phyloP scores from a whole-genome alignment of 1,140 invertebrate genomes.

The Drosophila ogumai region DNA sequence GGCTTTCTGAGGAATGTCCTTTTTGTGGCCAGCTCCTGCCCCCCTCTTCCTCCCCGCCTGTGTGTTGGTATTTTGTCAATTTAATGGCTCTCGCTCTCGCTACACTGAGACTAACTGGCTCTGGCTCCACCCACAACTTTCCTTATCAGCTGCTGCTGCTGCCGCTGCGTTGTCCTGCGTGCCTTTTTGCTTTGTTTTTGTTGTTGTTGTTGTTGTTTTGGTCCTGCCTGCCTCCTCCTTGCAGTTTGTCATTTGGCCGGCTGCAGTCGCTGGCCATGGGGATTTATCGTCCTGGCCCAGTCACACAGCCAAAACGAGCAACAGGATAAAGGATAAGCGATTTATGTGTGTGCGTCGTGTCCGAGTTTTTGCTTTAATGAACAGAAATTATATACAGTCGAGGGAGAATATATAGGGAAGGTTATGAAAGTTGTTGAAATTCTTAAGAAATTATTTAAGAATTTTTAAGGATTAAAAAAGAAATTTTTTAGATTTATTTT shows the following conservation, averaged over 20 bases:
- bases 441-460: neutral
- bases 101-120: conserved; percentile 61
- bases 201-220: conserved; percentile 17
- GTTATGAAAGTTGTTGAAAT: neutral
- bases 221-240: conserved; percentile 66
- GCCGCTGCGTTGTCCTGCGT: conserved; percentile 65
- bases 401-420: conserved; percentile 10
- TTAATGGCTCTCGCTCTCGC: conserved; percentile 71
- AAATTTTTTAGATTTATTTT: neutral
- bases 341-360: conserved; percentile 73
- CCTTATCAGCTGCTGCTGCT: conserved; percentile 56
- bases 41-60: conserved; percentile 4
- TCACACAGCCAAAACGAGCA: conserved; percentile 48
- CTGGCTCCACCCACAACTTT: conserved; percentile 24
- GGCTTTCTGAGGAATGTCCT: conserved; percentile 81
- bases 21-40: conserved; percentile 61
- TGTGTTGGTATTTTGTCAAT: conserved; percentile 82
- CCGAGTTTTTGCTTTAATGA: conserved; percentile 74
- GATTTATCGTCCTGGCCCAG: conserved; percentile 74
- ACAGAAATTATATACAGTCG: conserved; percentile 47
- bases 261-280: conserved; percentile 51
- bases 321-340: conserved; percentile 80
- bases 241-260: conserved; percentile 82
- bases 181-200: conserved; percentile 35
- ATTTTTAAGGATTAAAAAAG: neutral